Evolutionary conservation across 2,113 vertebrate genomes (phyloP).

Genomic region (Clarias macrocephalus): DNA sequence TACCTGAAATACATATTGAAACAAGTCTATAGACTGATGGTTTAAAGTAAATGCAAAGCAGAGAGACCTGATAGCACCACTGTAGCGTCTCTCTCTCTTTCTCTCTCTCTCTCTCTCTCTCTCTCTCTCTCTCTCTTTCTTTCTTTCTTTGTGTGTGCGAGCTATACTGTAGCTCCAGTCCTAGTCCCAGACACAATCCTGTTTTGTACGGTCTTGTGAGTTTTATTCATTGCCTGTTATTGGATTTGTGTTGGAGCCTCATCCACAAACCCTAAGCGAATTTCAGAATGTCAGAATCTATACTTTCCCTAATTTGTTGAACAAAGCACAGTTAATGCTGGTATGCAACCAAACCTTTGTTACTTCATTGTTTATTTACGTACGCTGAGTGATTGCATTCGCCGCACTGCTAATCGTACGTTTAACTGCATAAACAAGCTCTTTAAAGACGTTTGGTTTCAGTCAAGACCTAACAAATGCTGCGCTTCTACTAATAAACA

Average conservation of each 20-base stretch:
- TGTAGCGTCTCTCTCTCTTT: neutral
- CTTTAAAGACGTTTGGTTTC: constrained; percentile 75
- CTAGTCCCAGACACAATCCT: neutral
- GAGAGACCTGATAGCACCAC: constrained; percentile 44
- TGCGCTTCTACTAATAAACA: constrained; percentile 73
- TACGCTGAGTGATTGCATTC: constrained; percentile 67
- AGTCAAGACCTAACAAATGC: constrained; percentile 75
- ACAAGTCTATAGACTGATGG: constrained; percentile 48
- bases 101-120: no score
- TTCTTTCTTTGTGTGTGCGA: neutral
- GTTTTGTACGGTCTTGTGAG: constrained; percentile 13
- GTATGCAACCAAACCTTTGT: constrained; percentile 42
- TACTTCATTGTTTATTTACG: constrained; percentile 71
- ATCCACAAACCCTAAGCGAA: constrained; percentile 7
- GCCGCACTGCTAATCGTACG: constrained; percentile 63
- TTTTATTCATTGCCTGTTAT: constrained; percentile 37
- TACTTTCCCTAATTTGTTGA: constrained; percentile 54
- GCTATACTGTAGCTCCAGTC: neutral
- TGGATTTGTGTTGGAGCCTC: constrained; percentile 24
- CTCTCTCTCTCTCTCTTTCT: no score
- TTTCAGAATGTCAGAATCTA: constrained; percentile 65
- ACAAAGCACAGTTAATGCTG: constrained; percentile 33
- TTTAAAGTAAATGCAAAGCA: constrained; percentile 62
- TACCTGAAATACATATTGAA: neutral
- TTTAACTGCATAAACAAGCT: constrained; percentile 67